These are phyloP conservation scores for Neodiprion virginianus DNA, from an alignment of 1,140 invertebrate genomes.

Conservation along the genomic window DNA sequence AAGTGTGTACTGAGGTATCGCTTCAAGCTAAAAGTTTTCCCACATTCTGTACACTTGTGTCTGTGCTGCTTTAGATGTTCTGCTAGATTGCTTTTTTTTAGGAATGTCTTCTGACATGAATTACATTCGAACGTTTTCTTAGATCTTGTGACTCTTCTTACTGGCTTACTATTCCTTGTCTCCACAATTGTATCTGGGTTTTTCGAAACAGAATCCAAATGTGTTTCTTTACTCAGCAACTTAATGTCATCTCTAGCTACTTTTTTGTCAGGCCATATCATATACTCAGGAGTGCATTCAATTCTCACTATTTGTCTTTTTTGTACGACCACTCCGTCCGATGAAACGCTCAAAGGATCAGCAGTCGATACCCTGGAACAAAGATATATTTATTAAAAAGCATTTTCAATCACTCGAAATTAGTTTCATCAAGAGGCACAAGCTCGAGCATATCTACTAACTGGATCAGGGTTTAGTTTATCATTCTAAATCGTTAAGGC, in stretches of 20 bases:
- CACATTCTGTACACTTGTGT: conserved; percentile 40
- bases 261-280: conserved; percentile 16
- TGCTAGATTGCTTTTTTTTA: conserved; percentile 53
- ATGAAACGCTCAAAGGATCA: conserved; percentile 31
- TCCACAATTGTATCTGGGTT: background rate
- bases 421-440: too few species aligned
- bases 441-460: too few species aligned
- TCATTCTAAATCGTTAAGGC: too few species aligned
- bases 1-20: conserved; percentile 48
- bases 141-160: background rate
- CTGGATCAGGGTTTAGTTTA: too few species aligned
- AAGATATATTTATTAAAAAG: conserved; percentile 10
- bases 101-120: conserved; percentile 59
- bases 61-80: conserved; percentile 55
- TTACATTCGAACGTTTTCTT: conserved; percentile 38
- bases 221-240: too few species aligned
- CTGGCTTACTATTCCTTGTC: background rate
- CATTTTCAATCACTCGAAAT: background rate
- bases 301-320: background rate
- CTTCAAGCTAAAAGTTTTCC: conserved; percentile 34
- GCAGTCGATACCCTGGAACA: conserved; percentile 36
- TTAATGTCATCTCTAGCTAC: background rate
- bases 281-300: conserved; percentile 6
- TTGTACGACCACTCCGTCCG: background rate
- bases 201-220: too few species aligned